A percentile compares a stretch with the other conserved stretches of the same genome.
Conservation (phyloP, 2,113 vertebrate species). For the Malurus melanocephalus region DNA sequence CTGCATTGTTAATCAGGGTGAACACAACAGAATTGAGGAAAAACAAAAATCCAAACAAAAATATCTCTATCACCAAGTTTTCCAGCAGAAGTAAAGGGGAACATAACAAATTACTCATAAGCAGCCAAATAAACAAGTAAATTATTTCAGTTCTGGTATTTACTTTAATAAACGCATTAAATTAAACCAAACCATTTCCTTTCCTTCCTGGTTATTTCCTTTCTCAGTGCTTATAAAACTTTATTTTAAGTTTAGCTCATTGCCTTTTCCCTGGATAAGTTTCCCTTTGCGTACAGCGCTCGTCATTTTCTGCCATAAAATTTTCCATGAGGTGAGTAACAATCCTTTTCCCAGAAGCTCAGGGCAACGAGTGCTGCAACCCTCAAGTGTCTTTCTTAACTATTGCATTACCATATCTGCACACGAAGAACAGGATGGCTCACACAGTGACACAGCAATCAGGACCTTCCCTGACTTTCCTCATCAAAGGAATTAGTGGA, state of each 20-base stretch:
- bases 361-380: background rate
- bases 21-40: background rate
- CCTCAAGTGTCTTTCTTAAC: background rate
- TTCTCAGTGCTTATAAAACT: background rate
- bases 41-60: background rate
- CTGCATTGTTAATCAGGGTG: background rate
- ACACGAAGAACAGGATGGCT: background rate
- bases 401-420: background rate
- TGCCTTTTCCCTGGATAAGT: background rate
- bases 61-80: background rate
- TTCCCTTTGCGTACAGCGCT: background rate
- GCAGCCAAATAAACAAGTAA: background rate
- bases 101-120: background rate
- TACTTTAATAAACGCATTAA: background rate
- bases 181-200: background rate
- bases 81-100: background rate
- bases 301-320: background rate
- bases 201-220: background rate
- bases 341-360: background rate
- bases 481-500: background rate
- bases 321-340: background rate
- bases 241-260: background rate
- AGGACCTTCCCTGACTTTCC: background rate
- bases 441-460: background rate
- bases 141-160: background rate